These are phyloP conservation scores for Mylabris sibirica DNA, from an alignment of 2,888 invertebrate species.

Conservation along the genomic window DNA sequence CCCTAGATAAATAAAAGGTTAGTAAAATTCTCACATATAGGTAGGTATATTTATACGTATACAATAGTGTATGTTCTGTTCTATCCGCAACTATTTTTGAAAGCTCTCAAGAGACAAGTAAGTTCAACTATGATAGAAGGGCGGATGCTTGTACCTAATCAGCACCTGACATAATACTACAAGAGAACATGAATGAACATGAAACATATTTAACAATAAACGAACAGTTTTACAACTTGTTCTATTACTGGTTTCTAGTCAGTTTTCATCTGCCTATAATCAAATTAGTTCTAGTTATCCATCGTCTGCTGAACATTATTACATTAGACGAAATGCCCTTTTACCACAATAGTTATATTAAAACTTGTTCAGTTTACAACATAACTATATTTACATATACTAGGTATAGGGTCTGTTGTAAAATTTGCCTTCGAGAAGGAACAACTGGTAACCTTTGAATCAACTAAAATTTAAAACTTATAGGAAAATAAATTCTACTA, in stretches of 20 bases:
- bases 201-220: not conserved
- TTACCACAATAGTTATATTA: conserved; percentile 1
- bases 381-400: conserved; percentile 5
- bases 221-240: not conserved
- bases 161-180: conserved; percentile 9
- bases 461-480: conserved; percentile 7
- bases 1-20: not conserved
- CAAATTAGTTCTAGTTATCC: not conserved
- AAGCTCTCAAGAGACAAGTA: conserved; percentile 12
- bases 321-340: not conserved
- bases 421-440: not conserved
- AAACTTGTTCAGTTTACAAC: not conserved
- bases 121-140: not conserved
- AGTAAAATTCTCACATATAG: not conserved
- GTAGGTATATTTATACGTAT: not conserved
- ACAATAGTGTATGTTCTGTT: not conserved
- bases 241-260: not conserved
- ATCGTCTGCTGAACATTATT: not conserved
- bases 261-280: not conserved
- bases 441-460: not conserved
- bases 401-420: not conserved
- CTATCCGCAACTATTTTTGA: not conserved
- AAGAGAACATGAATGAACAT: not conserved
- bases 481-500: not conserved
- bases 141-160: not conserved